Base-by-base conservation (phyloP, 35 echinoderm and acorn worm species). In the Hemicentrotus pulcherrimus region DNA sequence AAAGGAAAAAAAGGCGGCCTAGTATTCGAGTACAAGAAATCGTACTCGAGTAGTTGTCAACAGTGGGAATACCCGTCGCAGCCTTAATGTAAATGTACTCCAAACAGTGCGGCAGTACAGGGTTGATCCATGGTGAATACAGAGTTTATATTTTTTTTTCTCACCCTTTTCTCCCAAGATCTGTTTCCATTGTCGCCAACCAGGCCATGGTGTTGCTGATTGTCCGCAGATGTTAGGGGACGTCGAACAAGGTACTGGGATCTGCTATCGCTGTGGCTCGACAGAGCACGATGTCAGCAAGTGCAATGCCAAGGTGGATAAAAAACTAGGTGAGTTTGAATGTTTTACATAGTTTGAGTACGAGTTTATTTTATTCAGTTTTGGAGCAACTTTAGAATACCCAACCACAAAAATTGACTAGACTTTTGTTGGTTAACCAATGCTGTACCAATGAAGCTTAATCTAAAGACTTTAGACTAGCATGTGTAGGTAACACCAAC, bases 151-250 rank as follows among this genome's bases (percentile, higher is more conserved):
- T 14, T 32, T 11, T 14, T 15, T 41, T 11, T 14, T 15, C 28
- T 11, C 50, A 18, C 16, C 41, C 19, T 89, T 41, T 32, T 30
- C 16, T 94, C 24, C 31, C 50, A 32, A 98, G 97, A 95, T 98
- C 32, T 98, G 97, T 95, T 98, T 94, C 85, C 94, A 98, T 15
- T 98, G 97, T 85, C 96, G 97, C 24, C 86, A 98, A 86, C 32
- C 97, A 33, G 97, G 97, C 55, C 97, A 98, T 94, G 96, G 96
- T 48, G 94, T 98, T 32, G 94, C 97, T 28, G 97, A 98, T 32
- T 98, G 97, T 88, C 97, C 97, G 30, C 46, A 92, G 58, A 94
- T 95, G 87, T 33, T 94, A 32, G 92, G 16, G 4, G 96, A 96
- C 32, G 86, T 88, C 13, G 97, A 96, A 85, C 95, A 98, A 41